Evolutionary conservation across 2,888 invertebrate species (phyloP).

Genomic region (Vandiemenella viatica): DNA sequence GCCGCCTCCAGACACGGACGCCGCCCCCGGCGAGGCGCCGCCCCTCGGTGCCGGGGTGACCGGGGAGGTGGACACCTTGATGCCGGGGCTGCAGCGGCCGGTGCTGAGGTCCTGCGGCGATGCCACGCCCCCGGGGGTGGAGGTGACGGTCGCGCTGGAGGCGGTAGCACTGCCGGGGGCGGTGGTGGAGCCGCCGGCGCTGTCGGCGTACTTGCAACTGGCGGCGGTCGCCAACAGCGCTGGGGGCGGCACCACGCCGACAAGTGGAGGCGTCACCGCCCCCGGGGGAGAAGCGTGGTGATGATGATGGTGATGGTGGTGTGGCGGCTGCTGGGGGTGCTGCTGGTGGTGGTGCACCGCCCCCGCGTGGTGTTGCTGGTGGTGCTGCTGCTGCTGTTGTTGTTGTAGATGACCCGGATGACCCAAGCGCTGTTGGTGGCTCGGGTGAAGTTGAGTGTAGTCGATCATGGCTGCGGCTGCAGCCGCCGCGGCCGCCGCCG

Average conservation of each 20-base stretch:
- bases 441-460: slow-evolving; percentile 70
- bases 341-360: slow-evolving; percentile 20
- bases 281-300: slow-evolving; percentile 38
- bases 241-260: slow-evolving; percentile 30
- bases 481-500: no score
- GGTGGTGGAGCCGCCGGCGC: no score
- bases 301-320: slow-evolving; percentile 35
- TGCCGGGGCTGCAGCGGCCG: slow-evolving; percentile 37
- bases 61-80: slow-evolving; percentile 2
- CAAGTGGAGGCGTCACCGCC: slow-evolving; percentile 42
- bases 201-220: slow-evolving; percentile 71
- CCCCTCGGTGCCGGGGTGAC: slow-evolving; percentile 6
- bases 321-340: slow-evolving; percentile 22
- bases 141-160: slow-evolving; percentile 38
- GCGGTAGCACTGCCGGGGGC: no score
- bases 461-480: slow-evolving; percentile 76
- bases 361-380: no score
- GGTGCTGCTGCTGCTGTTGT: no score
- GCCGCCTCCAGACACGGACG: no score
- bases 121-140: slow-evolving; percentile 44
- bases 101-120: slow-evolving; percentile 84
- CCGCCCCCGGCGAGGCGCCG: slow-evolving; percentile 14
- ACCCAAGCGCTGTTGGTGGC: no score
- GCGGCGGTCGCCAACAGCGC: slow-evolving; percentile 34
- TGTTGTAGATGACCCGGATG: no score